Base-by-base conservation (phyloP, 2,113 vertebrate genomes). In the Triplophysa dalaica region DNA sequence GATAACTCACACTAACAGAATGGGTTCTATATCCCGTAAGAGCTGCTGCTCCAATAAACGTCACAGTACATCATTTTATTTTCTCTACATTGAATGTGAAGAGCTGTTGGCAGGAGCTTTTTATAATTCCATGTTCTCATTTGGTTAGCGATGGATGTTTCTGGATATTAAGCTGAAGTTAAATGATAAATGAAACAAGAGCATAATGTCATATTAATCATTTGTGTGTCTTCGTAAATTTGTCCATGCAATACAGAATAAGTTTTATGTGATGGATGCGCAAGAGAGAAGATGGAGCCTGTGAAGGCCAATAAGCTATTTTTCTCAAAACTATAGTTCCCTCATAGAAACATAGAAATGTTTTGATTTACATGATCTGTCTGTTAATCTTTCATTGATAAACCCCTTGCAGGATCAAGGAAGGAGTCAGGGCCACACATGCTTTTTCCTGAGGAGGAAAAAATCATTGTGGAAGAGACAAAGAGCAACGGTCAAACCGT, bases 401-500 rank as follows among this genome's bases (percentile, higher is more conserved):
- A 69, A 17, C 8, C 65, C 74, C 26, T 72, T 78, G 79, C 89
- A 99, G 97, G 95, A 67, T 96, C 94, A 85, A 95, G 95, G 83
- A 97, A 97, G 90, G 97, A 98, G 77, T 94, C 94, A 3, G 93
- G 94, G 33, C 94, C 96, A 13, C 98, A 98, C 89, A 94, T 99
- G 88, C 86, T 99, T 87, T 95, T 99, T 87, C 98, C 98, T 17
- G 97, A 99, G 83, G 97, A 98, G 85, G 98, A 99, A 90, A 99
- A 98, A 88, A 98, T 99, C 54, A 98, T 99, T 83, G 95, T 99
- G 75, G 98, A 98, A 91, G 98, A 98, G 89, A 97, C 93, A 61
- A 96, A 92, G 91, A 98, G 98, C 90, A 98, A 99, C 5, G 97
- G 97, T 61, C 98, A 99, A 89, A 98, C 96, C 19, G 96, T 99